Evolutionary conservation across 2,888 invertebrate species (phyloP), one percentile per base, ranked within the genome.

Genomic region (Panopea generosa): DNA sequence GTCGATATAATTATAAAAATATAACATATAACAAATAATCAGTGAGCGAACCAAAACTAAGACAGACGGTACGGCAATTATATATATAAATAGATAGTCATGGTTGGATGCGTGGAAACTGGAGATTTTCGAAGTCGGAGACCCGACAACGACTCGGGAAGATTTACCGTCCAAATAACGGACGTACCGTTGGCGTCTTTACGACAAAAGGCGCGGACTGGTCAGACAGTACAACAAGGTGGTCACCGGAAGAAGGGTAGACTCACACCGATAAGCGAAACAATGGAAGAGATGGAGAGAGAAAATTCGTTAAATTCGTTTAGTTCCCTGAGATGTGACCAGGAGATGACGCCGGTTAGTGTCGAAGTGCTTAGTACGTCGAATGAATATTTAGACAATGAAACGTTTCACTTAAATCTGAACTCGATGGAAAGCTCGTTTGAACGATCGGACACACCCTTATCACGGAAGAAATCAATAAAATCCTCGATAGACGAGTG

Each of bases 231-330:
- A 16, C n/a, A 26, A 18, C 38, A 60, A 47, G 59, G 55, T 33
- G 33, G 33, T 16, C 57, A 45, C 4, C 53, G 49, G 26, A 73
- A 62, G 45, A 73, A 73, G 43, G 68, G 61, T 7, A 61, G 73
- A 6, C 29, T 80, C 9, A 77, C 76, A 11, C 76, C 80, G n/a
- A 80, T 80, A 11, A 65, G 65, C 45, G 76, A 80, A 43, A 18
- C 52, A 18, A 56, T 56, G 3, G 75, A 79, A 43, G 43, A 52
- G 11, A 18, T 16, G 7, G 49, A 49, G n/a, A 9, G 38, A 20
- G 47, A 47, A 47, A 20, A 18, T 16, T 20, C 33, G 6, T 33
- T 7, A 4, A 33, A 33, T 33, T 18, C 45, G 16, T 45, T 45
- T 16, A 45, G 45, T 33, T 33, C 33, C 11, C 33, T 33, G 11